Base-by-base conservation (phyloP, 2,888 invertebrate genomes). In the Apamea monoglypha region DNA sequence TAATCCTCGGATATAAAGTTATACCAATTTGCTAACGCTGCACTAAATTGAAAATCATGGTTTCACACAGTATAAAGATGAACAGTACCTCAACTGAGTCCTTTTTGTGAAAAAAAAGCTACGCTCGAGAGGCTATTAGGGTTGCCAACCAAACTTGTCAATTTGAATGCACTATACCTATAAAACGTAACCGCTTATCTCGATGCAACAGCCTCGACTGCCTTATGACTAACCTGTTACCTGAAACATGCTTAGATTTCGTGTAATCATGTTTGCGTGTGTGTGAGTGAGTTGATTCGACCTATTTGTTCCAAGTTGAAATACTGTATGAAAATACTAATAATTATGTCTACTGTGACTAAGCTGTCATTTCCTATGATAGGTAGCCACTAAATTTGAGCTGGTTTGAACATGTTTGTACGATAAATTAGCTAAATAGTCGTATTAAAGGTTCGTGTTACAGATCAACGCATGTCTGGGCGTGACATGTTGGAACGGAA, bases 361-460 rank as follows among this genome's bases (percentile, higher is more conserved):
- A 40, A 56, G 29, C 69, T 85, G 86, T 82, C 82, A 76, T 59
- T 10, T 32, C 21, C 21, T 36, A 61, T 87, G 80, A 84, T 79
- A 64, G 70, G 75, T 66, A 66, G 71, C 72, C 75, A 80, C 87
- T 83, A 75, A 70, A 79, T 87, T 67, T 76, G 67, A 68, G 47
- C 85, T 87, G 85, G 56, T 74, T 74, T 67, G 80, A 69, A 87
- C 85, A 87, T 85, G 74, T 87, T 76, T 71, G 71, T 32, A 40
- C 71, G 16, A 85, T 84, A 84, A 85, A 87, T 87, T 80, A 69
- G 59, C 25, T 74, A 84, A 80, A 87, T 84, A 84, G 85, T 72
- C 71, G 53, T 66, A 74, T 84, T 84, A 84, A 84, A 80, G 74
- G 73, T 85, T 74, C 40, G 25, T 63, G 84, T 66, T 61, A 76